These are phyloP conservation scores for Ariopsis seemanni DNA, from an alignment of 2,113 vertebrate species.

Conservation along the genomic window DNA sequence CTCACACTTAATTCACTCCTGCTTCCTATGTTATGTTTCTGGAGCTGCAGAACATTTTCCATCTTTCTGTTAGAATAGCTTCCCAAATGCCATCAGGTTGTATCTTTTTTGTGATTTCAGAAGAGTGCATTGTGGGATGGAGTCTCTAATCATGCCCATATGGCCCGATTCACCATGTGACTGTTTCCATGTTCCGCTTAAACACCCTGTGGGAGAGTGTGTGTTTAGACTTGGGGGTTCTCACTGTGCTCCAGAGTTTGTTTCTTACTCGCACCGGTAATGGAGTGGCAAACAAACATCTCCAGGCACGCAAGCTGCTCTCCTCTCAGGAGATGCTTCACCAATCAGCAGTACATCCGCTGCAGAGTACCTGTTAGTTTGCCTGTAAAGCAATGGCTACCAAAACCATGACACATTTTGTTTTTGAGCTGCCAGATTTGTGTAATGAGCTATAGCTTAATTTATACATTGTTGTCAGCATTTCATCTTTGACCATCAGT, in stretches of 20 bases:
- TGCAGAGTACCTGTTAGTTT: neutral
- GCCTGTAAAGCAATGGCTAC: neutral
- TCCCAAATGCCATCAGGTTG: slow-evolving; percentile 14
- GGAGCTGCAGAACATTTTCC: neutral
- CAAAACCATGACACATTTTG: neutral
- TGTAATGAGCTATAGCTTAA: neutral
- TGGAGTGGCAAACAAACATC: neutral
- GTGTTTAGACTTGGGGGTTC: neutral
- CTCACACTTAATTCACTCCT: slow-evolving; percentile 4
- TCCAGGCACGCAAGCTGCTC: neutral
- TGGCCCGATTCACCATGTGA: slow-evolving; percentile 24
- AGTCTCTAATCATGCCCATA: slow-evolving; percentile 21
- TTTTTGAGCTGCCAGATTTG: neutral
- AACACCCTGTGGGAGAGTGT: slow-evolving; percentile 16
- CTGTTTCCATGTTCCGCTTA: slow-evolving; percentile 20
- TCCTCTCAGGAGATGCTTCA: neutral
- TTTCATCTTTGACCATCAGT: neutral
- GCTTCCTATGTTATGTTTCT: neutral
- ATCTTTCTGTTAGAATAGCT: neutral
- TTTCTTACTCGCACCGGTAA: neutral
- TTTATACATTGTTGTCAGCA: neutral
- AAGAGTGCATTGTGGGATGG: neutral
- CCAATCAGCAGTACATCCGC: neutral
- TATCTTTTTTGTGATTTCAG: neutral
- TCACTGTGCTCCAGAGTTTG: neutral